Conservation (phyloP, 2,797 vertebrate genomes). For the Tolypeutes matacus region DNA sequence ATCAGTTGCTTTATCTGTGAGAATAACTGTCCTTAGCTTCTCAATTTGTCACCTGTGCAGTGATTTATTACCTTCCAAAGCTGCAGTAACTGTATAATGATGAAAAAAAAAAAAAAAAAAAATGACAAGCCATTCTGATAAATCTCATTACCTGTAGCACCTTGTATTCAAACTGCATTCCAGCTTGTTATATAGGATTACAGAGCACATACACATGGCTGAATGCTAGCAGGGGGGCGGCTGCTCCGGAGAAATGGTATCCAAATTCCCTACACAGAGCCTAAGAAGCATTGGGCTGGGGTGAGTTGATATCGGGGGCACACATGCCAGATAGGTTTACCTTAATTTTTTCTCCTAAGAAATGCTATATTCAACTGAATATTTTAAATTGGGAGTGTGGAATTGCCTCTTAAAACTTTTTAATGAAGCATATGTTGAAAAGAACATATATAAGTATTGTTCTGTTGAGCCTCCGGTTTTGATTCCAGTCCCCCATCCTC, state of each 20-base stretch:
- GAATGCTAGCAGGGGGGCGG: neutral
- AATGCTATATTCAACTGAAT: neutral
- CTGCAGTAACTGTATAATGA: slow-evolving; percentile 81
- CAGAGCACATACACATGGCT: neutral
- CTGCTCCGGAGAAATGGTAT: neutral
- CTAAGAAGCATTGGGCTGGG: neutral
- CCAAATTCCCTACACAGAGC: neutral
- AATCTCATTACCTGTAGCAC: slow-evolving; percentile 76
- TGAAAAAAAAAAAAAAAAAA: slow-evolving; percentile 73
- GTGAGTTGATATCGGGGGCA: slow-evolving; percentile 28
- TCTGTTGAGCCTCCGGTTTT: neutral
- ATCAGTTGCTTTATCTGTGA: slow-evolving; percentile 76
- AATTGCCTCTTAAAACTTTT: slow-evolving; percentile 27
- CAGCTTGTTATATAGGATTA: neutral
- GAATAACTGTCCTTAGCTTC: slow-evolving; percentile 76
- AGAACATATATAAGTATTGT: neutral
- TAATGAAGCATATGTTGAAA: slow-evolving; percentile 48
- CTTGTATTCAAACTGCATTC: slow-evolving; percentile 71
- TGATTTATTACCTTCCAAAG: slow-evolving; percentile 83
- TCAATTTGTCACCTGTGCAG: slow-evolving; percentile 76
- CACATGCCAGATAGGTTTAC: neutral
- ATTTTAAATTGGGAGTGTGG: slow-evolving; percentile 40
- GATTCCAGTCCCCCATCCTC: neutral
- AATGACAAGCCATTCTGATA: slow-evolving; percentile 79
- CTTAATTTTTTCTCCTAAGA: slow-evolving; percentile 27